Percentiles rank a stretch among this genome's conserved stretches.
These are phyloP conservation scores for Falco peregrinus DNA, from an alignment of 2,797 vertebrate genomes.

Conservation along the genomic window DNA sequence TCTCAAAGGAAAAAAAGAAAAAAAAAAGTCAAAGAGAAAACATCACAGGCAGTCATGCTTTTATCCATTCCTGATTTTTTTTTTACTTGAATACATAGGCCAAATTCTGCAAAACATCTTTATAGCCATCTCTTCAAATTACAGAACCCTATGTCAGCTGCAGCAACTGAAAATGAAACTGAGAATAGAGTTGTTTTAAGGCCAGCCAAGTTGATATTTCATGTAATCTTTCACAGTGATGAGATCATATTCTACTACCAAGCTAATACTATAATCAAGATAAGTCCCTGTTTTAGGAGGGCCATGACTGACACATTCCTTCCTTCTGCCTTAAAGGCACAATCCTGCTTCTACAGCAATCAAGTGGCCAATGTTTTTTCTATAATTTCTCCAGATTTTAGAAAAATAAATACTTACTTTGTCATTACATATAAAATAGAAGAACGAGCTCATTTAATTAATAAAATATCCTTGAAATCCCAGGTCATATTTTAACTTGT, in stretches of 20 bases:
- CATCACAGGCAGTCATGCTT: background rate
- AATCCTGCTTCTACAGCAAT: background rate
- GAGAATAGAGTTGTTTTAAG: conserved; percentile 61
- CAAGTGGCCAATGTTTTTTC: background rate
- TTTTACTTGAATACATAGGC: background rate
- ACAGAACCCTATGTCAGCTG: conserved; percentile 51
- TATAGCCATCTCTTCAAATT: conserved; percentile 56
- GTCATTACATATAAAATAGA: background rate
- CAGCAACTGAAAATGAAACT: conserved; percentile 58
- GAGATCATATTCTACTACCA: conserved; percentile 71
- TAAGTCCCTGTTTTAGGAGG: conserved; percentile 32
- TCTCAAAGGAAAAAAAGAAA: background rate
- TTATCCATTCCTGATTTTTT: background rate
- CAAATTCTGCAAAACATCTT: conserved; percentile 39
- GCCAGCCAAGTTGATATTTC: conserved; percentile 67
- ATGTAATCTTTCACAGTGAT: conserved; percentile 68
- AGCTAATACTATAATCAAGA: conserved; percentile 39
- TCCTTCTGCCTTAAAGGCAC: conserved; percentile 21
- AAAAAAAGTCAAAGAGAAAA: background rate
- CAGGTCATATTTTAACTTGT: background rate
- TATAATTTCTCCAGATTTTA: background rate
- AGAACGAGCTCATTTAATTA: background rate
- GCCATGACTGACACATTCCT: conserved; percentile 13
- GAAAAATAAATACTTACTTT: background rate
- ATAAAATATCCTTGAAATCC: background rate